Evolutionary conservation across 2,113 vertebrate genomes (phyloP).

Genomic region (Mirza zaza): DNA sequence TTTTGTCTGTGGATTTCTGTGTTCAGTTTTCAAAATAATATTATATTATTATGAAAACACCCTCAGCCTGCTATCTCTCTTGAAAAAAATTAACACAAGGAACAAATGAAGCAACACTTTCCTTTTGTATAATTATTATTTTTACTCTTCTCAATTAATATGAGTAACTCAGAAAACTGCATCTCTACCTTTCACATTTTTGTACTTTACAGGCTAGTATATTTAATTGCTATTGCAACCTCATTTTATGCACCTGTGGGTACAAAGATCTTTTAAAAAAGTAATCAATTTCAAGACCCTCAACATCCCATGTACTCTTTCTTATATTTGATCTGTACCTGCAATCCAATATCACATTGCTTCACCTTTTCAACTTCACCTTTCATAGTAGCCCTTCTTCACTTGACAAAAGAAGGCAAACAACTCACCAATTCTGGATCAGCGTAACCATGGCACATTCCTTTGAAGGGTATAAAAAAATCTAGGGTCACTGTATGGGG

Average conservation of each 20-base stretch:
- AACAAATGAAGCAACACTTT: neutral
- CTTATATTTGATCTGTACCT: neutral
- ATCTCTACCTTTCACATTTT: neutral
- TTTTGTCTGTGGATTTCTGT: neutral
- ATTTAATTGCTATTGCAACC: neutral
- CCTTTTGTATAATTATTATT: neutral
- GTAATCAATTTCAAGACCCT: neutral
- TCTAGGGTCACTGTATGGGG: rapidly evolving
- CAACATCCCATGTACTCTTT: neutral
- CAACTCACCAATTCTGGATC: neutral
- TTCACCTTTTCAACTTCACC: neutral
- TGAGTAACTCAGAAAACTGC: neutral
- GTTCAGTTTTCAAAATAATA: neutral
- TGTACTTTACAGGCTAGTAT: rapidly evolving
- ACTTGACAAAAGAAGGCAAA: neutral
- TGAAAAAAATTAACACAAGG: neutral
- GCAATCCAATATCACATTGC: neutral
- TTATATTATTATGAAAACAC: neutral
- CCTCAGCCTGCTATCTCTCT: neutral
- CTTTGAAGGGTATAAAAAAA: neutral
- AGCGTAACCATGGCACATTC: neutral
- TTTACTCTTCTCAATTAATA: neutral
- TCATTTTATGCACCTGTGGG: neutral
- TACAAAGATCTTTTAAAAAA: neutral
- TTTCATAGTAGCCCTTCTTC: neutral